Conservation (phyloP, 1,140 invertebrate species). For the Brachionus sp. region DNA sequence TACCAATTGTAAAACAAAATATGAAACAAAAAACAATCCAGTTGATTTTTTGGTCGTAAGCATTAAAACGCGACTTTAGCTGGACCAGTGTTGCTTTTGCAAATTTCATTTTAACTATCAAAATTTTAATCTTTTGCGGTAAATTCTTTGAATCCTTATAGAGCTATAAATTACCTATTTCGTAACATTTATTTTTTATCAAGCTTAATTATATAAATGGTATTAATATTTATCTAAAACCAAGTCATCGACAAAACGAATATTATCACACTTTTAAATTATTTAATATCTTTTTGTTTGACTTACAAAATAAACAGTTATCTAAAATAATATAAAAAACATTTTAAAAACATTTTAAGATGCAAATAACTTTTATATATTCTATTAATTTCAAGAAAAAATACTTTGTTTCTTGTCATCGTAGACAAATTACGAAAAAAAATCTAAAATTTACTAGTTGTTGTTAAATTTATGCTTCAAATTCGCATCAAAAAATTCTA, state of each 20-base stretch:
- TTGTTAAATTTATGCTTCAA: neutral
- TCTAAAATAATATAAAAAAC: neutral
- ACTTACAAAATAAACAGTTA: neutral
- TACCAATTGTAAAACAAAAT: constrained; percentile 40
- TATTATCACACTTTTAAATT: neutral
- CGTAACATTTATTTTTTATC: neutral
- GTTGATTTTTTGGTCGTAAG: neutral
- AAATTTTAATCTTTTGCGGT: neutral
- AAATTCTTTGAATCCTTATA: neutral
- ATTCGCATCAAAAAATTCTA: neutral
- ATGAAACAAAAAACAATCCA: constrained; percentile 43
- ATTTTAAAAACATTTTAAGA: neutral
- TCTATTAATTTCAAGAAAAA: neutral
- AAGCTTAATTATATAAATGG: neutral
- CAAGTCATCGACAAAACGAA: neutral
- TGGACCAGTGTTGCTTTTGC: neutral
- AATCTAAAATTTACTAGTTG: neutral
- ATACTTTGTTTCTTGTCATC: neutral
- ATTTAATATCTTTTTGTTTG: neutral
- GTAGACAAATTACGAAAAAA: neutral
- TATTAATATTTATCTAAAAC: neutral
- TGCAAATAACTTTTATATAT: neutral
- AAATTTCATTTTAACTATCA: neutral
- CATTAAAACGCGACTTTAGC: neutral
- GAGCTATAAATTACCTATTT: neutral